Base-by-base conservation (phyloP, 1,140 invertebrate species). In the Drosophila sucinea region DNA sequence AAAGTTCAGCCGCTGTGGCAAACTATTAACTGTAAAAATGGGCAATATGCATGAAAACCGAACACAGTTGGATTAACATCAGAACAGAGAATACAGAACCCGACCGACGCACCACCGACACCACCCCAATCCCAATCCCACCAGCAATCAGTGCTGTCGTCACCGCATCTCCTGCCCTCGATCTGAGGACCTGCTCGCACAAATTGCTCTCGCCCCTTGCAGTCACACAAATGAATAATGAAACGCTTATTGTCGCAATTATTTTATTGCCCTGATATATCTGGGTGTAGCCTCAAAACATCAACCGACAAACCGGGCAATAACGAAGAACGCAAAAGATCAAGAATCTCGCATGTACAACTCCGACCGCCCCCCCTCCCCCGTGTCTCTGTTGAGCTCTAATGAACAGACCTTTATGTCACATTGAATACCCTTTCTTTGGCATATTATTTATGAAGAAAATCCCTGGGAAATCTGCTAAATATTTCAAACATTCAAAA, bases 171-270 rank as follows among this genome's bases (percentile, higher is more conserved):
- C 27, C 23, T 30, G 7, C 40, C 32, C 32, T 2, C 17, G 41
- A 17, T 10, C 40, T 60, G 51, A 58, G 63, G 83, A 86, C 83
- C 83, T 86, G 83, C 83, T 79, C 72, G 10, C 10, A 71, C 83
- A 83, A 86, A 83, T 86, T 89, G 83, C 67, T 83, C 67, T 79
- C 83, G 83, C 83, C 83, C 83, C 83, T 86, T 83, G 76, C 83
- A 82, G 79, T 79, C 83, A 89, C 79, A 83, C 84, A 86, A 86
- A 86, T 87, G 83, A 86, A 86, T 87, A 87, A 87, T 87, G 83
- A 87, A 87, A 87, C 80, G 83, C 83, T 87, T 87, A 87, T 87
- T 87, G 83, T 87, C 83, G 83, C 83, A 87, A 87, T 87, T 87
- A 87, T 87, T 87, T 87, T 87, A 87, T 87, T 87, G 84, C 83